Percentiles rank a stretch among this genome's conserved stretches.
phyloP scores from a whole-genome alignment of 2,797 vertebrate species.

The Phylloscopus collybita region DNA sequence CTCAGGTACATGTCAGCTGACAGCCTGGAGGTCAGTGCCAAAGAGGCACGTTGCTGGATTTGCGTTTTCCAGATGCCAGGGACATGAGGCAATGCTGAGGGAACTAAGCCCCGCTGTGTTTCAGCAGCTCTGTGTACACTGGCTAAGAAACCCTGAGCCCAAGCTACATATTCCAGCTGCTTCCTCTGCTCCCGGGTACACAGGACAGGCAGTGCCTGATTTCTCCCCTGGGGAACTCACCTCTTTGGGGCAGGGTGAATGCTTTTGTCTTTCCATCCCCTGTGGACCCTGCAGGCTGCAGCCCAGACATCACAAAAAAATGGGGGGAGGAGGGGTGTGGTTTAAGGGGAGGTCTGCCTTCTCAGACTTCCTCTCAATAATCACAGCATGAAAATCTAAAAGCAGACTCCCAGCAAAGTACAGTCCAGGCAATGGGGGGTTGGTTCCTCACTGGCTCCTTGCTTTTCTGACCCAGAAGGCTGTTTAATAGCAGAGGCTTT shows the following conservation, averaged over 20 bases:
- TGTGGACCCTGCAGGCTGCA: background rate
- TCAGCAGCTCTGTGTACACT: background rate
- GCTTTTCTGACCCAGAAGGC: background rate
- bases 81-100: background rate
- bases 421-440: background rate
- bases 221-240: background rate
- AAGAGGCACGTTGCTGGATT: background rate
- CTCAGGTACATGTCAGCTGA: background rate
- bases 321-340: background rate
- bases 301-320: background rate
- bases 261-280: background rate
- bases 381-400: conserved; percentile 6
- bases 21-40: background rate
- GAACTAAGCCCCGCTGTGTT: background rate
- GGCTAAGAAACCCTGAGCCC: background rate
- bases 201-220: background rate
- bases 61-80: background rate
- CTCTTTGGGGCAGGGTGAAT: background rate
- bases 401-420: background rate
- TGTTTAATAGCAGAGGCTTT: background rate
- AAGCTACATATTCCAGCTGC: background rate
- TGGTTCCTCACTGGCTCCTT: conserved; percentile 11
- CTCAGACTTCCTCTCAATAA: background rate
- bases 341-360: background rate
- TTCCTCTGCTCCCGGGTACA: background rate